Conservation (phyloP, 2,797 vertebrate genomes). For the Myoxocephalus aenaeus region DNA sequence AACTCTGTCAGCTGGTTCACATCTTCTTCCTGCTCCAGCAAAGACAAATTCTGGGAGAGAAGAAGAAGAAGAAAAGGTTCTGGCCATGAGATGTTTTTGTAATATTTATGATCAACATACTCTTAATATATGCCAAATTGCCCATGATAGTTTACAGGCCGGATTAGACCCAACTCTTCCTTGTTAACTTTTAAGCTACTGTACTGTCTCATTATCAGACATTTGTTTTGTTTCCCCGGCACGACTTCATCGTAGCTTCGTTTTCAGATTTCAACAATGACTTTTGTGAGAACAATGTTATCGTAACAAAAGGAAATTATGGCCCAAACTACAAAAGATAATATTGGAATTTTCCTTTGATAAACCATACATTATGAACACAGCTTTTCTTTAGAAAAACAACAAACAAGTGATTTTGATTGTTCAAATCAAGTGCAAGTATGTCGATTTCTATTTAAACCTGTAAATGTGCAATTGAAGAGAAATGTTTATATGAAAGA, state of each 20-base stretch:
- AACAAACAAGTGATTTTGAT: not conserved
- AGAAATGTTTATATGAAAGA: not conserved
- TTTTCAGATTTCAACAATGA: too few relatives aligned
- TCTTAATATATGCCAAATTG: not conserved
- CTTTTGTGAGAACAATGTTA: not conserved
- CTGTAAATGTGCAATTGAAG: not conserved
- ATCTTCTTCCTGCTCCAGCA: slow-evolving; percentile 94
- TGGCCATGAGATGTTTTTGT: not conserved
- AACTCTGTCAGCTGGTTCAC: slow-evolving; percentile 96
- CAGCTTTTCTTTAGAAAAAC: not conserved
- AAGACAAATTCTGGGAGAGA: slow-evolving; percentile 86
- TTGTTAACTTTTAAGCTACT: not conserved
- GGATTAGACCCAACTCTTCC: too few relatives aligned
- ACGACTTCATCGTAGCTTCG: too few relatives aligned
- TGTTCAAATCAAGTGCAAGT: not conserved
- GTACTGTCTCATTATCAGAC: not conserved
- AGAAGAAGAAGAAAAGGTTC: not conserved
- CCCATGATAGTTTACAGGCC: not conserved
- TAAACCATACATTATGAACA: not conserved
- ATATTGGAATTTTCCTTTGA: not conserved
- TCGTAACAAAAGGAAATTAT: not conserved
- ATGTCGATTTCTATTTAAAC: not conserved
- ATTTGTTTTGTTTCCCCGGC: not conserved
- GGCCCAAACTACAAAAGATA: not conserved
- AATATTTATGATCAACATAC: not conserved